Base-by-base conservation (phyloP, 2,797 vertebrate species). In the Acanthurus lineatus region DNA sequence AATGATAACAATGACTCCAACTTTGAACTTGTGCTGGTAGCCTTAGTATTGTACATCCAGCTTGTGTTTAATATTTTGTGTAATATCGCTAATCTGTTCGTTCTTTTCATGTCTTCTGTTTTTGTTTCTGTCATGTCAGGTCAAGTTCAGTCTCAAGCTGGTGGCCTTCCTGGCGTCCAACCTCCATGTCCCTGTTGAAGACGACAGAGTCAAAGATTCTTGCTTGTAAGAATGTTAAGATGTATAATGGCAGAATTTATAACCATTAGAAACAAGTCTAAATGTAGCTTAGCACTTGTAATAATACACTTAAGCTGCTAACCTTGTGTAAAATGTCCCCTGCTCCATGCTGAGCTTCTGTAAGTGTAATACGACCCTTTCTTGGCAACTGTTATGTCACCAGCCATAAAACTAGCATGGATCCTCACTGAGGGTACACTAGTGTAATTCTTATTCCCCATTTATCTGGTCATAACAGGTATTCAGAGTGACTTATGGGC, bases 101-200 rank as follows among this genome's bases (percentile, higher is more conserved):
- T 28, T 56, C 20, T 40, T 69, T 0, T 44, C 28, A 45, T 52
- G 3, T 5, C 25, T 3, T 81, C 2, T 73, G 6, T 19, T 9
- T 72, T 22, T 64, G 5, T 47, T 9, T 61, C n/a, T 80, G 49
- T 78, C 38, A 35, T 9, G 9, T 35, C 59, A 96, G 95, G 77
- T 57, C 84, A 25, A 94, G 89, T 88, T 96, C 96, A 65, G 82
- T 93, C 56, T 96, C 96, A 95, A 94, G 91, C 86, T 98, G 96
- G 97, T 96, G 96, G 91, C 97, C 97, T 0, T 93, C 97, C 72
- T 98, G 97, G 97, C 93, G 96, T 75, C 97, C 97, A 4, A 98
- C 97, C 57, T 98, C 97, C 67, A 97, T 97, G 96, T 97, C 97
- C 52, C 94, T 97, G 28, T 91, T 98, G 84, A 98, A 97, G 93